These are phyloP conservation scores for Orthochromis indermauri DNA, from an alignment of 2,113 vertebrate genomes.

Conservation along the genomic window DNA sequence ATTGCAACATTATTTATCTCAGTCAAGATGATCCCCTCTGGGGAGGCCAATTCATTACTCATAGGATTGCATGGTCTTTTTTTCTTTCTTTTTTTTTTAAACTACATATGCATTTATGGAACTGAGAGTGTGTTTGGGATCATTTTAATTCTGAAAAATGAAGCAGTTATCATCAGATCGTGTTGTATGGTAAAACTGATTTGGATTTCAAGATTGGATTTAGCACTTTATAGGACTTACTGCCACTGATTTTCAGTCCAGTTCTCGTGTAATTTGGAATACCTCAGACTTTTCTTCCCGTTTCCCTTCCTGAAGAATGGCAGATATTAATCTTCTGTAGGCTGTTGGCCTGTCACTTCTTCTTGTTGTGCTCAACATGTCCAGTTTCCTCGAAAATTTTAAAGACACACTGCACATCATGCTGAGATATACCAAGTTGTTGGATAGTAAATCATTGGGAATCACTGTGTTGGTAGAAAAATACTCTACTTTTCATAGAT, in stretches of 20 bases:
- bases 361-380: neutral
- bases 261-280: neutral
- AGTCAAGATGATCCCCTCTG: neutral
- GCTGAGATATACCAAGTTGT: neutral
- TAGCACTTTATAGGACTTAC: neutral
- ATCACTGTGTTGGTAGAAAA: neutral
- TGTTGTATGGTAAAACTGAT: neutral
- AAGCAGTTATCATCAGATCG: neutral
- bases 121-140: neutral
- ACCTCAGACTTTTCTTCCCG: neutral
- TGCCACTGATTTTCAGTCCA: neutral
- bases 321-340: neutral
- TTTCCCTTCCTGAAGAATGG: neutral
- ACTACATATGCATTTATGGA: neutral
- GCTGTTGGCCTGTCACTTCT: neutral
- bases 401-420: neutral
- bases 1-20: neutral
- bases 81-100: neutral
- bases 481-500: neutral
- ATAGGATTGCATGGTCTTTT: neutral
- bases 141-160: neutral
- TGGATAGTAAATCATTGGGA: neutral
- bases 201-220: neutral
- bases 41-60: neutral
- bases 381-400: neutral